Evolutionary conservation across 1,140 invertebrate species (phyloP), one percentile per base, ranked within the genome.

Genomic region (Lordiphosa mommai): DNA sequence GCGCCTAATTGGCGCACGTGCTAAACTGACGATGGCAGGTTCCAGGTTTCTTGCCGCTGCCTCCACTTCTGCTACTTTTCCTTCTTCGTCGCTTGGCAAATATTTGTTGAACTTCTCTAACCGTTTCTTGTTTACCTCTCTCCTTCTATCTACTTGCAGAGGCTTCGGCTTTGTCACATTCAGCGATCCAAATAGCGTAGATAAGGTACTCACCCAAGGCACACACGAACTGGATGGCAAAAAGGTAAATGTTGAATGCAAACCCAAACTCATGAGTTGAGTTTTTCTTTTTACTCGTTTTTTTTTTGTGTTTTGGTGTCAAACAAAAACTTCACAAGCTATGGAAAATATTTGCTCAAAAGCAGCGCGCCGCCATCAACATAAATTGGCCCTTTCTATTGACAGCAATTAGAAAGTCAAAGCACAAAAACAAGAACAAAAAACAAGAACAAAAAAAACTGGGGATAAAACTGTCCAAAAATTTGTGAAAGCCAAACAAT

Each of bases 121-220:
- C 8, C 57, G 40, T 47, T 56, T 66, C 27, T 43, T 48, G 34
- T 64, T 52, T 64, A 48, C 38, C 12, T 53, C 47, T 59, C 34
- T 60, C 32, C 53, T 40, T 63, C 53, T 66, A 36, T 79, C 46
- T 82, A 57, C 88, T 95, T 95, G 69, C 94, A 99, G 97, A 92
- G 97, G 97, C 87, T 99, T 99, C 90, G 97, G 97, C 89, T 98
- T 97, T 92, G 96, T 98, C 91, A 97, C 96, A 91, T 97, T 97
- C 91, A 94, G 94, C 89, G 96, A 98, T 91, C 94, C 96, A 87
- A 92, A 94, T 90, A 96, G 95, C 90, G 96, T 97, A 92, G 96
- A 97, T 92, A 97, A 97, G 93, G 96, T 97, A 89, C 93, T 97
- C 92, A 94, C 95, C 86, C 95, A 96, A 92, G 94, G 94, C 90